These are phyloP conservation scores for Pseudanteris insignis DNA, from an alignment of 2,888 invertebrate species.

Conservation along the genomic window DNA sequence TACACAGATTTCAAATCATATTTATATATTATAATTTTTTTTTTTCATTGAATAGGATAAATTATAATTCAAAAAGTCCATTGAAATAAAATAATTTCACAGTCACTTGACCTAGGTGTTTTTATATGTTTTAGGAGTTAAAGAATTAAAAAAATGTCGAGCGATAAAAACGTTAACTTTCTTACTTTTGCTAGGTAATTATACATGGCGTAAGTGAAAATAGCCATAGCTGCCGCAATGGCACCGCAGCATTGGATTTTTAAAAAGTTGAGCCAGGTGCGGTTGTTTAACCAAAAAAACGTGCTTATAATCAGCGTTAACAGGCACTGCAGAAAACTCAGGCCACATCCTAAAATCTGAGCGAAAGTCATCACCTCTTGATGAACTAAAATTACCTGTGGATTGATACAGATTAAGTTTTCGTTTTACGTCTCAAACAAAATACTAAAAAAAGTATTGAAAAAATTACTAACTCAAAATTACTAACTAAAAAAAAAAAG, in stretches of 20 bases:
- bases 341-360: constrained; percentile 69
- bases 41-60: background rate
- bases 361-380: constrained; percentile 62
- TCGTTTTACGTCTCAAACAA: no score
- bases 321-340: constrained; percentile 68
- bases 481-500: no score
- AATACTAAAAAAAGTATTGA: no score
- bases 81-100: background rate
- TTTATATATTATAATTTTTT: background rate
- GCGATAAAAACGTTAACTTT: no score
- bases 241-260: constrained; percentile 77
- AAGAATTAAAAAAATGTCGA: no score
- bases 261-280: constrained; percentile 72
- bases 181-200: constrained; percentile 62
- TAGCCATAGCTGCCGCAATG: constrained; percentile 77
- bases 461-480: no score
- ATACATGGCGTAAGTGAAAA: constrained; percentile 65
- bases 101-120: no score
- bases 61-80: background rate
- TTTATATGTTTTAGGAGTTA: no score
- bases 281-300: constrained; percentile 68
- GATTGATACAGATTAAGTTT: constrained; percentile 1
- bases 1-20: no score
- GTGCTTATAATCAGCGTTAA: constrained; percentile 67
- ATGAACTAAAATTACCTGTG: constrained; percentile 56